Evolutionary conservation across 92 coral and sea anemone genomes (phyloP).

Genomic region (Palythoa grandiflora): DNA sequence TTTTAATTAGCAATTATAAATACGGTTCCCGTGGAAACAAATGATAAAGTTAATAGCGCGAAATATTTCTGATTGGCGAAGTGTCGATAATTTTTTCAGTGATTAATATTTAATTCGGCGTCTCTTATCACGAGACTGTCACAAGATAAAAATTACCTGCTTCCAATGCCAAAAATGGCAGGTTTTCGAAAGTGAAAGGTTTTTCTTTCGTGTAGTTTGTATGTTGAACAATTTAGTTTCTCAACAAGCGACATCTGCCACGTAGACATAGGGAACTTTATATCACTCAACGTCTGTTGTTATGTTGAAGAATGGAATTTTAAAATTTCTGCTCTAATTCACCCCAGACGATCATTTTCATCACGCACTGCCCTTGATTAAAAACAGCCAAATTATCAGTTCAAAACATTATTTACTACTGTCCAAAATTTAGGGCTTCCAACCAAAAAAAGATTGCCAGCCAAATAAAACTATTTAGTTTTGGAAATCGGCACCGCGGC

Average conservation of each 20-base stretch:
- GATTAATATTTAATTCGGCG: slow-evolving; percentile 72
- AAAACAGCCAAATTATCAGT: too few relatives aligned
- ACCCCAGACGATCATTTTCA: too few relatives aligned
- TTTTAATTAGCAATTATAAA: neutral
- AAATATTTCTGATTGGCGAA: slow-evolving; percentile 30
- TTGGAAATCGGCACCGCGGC: neutral
- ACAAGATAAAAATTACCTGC: slow-evolving; percentile 48
- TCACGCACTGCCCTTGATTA: too few relatives aligned
- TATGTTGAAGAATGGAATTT: too few relatives aligned
- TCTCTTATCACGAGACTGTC: slow-evolving; percentile 81
- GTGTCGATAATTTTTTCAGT: slow-evolving; percentile 45
- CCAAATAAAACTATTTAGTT: neutral
- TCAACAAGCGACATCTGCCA: neutral
- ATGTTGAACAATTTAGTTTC: neutral
- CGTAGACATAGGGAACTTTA: neutral
- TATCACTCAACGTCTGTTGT: too few relatives aligned
- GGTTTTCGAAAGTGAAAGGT: slow-evolving; percentile 22
- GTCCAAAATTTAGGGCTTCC: neutral
- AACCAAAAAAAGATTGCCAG: neutral
- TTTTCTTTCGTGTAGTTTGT: neutral
- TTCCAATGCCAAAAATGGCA: slow-evolving; percentile 3
- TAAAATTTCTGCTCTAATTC: too few relatives aligned
- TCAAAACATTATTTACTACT: too few relatives aligned
- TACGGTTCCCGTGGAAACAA: slow-evolving; percentile 34
- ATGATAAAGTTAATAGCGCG: neutral